Evolutionary conservation across 2,797 vertebrate genomes (phyloP).

Genomic region (Tangara arthus): DNA sequence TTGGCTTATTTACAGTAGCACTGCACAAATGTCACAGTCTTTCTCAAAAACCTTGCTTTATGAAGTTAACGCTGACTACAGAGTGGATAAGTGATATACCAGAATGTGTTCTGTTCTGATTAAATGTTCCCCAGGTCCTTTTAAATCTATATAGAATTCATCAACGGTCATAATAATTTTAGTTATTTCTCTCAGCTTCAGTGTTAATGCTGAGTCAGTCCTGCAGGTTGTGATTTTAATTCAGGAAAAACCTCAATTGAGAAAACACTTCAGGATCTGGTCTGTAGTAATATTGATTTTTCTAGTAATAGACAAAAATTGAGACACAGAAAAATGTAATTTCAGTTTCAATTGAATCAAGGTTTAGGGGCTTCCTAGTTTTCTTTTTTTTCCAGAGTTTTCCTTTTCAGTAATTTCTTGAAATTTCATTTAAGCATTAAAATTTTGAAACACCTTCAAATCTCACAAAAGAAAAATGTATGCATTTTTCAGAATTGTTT

Average conservation of each 20-base stretch:
- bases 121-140: neutral
- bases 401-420: neutral
- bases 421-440: neutral
- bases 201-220: neutral
- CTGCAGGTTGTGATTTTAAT: neutral
- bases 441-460: neutral
- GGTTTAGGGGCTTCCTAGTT: neutral
- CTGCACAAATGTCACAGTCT: neutral
- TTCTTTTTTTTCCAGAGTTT: neutral
- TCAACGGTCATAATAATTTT: neutral
- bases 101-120: neutral
- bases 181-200: neutral
- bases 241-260: neutral
- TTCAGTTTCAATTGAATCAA: neutral
- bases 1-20: neutral
- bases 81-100: neutral
- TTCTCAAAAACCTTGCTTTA: neutral
- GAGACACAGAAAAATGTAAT: neutral
- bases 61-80: neutral
- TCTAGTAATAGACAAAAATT: neutral
- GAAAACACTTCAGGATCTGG: neutral
- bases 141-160: conserved; percentile 4
- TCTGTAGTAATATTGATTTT: conserved; percentile 3
- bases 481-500: too few species aligned
- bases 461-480: neutral